Evolutionary conservation across 2,888 invertebrate species (phyloP), one percentile per base, ranked within the genome.

Genomic region (Leptopilina syphax): DNA sequence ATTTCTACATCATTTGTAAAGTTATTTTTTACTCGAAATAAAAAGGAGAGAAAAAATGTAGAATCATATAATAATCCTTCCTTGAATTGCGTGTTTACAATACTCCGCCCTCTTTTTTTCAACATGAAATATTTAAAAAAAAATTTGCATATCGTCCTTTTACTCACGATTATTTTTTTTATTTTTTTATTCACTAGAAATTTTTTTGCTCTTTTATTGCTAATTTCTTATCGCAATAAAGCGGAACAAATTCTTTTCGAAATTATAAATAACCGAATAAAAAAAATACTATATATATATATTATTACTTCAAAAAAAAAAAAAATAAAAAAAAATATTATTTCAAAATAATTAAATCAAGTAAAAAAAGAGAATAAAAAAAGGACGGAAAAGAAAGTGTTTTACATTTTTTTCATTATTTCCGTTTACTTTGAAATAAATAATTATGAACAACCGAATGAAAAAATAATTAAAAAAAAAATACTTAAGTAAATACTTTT

Each of bases 121-220:
- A 73, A 57, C 50, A 13, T 4, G 73, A 13, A 54, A 73, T 57
- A 34, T 44, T 44, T 44, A 8, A 57, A 8, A 34, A 13, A 13
- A 73, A 57, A 73, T 73, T 73, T 73, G 27, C 73, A 73, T 73
- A 73, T 73, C 73, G 54, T 73, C 54, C 6, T 9, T 34, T 34
- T 9, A 0, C 3, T 73, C 34, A 57, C 4, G 54, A 34, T 27
- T 2, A 34, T 34, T 18, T 18, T 18, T 18, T 18, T 18, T 18
- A 18, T 18, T 54, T 57, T 34, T 44, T 47, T 47, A 50, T 63
- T n/a, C 63, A 63, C 0, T 6, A 24, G 24, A 24, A 24, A 9
- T 63, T 24, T 70, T 54, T 50, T 70, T 12, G 4, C 3, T 34
- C 34, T 54, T 73, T 57, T 9, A 13, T 34, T 73, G 27, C 27